Base-by-base conservation (phyloP, 2,797 vertebrate genomes). In the Intellagama lesueurii region DNA sequence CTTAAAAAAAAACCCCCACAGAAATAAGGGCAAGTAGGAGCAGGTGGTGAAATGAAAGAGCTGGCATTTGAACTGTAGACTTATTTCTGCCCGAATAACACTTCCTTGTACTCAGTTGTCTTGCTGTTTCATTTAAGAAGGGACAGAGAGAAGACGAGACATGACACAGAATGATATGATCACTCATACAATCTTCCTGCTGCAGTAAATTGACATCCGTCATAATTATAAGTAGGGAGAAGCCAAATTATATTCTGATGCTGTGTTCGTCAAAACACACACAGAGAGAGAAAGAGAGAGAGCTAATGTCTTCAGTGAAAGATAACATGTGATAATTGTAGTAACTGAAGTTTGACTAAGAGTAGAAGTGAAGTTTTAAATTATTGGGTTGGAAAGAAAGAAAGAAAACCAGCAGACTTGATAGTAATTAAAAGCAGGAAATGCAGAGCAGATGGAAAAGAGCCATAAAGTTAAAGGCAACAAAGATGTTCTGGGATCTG, bases 21-120 rank as follows among this genome's bases (percentile, higher is more conserved):
- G 9, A 56, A 56, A 14, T 56, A 56, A 56, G 52, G 52, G 52
- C 52, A 56, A 56, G 52, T 56, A 12, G 2, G 89, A 5, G 40
- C 44, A 90, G 89, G 66, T 91, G 0, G 17, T 68, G 85, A 90
- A 94, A 90, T 86, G 89, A 92, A 68, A 77, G 83, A 68, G 64
- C 89, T 40, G 28, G 14, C 44, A 4, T 93, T 88, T 90, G 87
- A 11, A 89, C 80, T 79, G 73, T 40, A 64, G 79, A 19, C 47
- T 44, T 30, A 47, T 47, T 40, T 3, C 9, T 47, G 44, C 16
- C 81, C 30, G 40, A 83, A 49, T 60, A 83, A n/a, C 16, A 49
- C 28, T 40, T 35, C 32, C 17, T 75, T 75, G 19, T 83, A 70
- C 40, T 22, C 47, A 7, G 30, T 30, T 68, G 11, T 83, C 30